Base-by-base conservation (phyloP, 2,888 invertebrate genomes). In the Drosophila vallismaia region DNA sequence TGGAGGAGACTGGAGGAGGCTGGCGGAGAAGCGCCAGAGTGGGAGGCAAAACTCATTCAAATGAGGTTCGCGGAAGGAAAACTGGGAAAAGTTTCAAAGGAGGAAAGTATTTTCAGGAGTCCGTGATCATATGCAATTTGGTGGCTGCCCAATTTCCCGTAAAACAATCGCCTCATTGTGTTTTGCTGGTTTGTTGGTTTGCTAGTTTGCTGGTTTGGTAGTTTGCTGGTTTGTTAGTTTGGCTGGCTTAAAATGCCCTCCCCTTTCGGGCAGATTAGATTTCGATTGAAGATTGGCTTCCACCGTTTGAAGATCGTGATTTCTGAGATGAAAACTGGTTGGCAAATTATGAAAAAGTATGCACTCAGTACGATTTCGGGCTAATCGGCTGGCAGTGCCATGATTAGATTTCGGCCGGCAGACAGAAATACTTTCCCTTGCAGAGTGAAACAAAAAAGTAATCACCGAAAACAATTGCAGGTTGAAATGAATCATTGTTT, bases 91-190 rank as follows among this genome's bases (percentile, higher is more conserved):
- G 33, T 46, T 51, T 38, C 45, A 9, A 40, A 44, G 60, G 40
- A 58, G 57, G 46, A 58, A 69, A 48, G 44, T 12, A 14, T 14
- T 52, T 9, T 9, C 28, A 12, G 31, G n/a, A 10, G 14, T 45
- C 62, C 63, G 53, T 64, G 64, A 64, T 64, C 64, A 64, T 66
- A 66, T 64, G 64, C 64, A 64, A 64, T 64, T 64, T 64, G 38
- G 14, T 46, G 52, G 29, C 64, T 46, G 64, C 62, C 60, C 60
- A 60, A 62, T 62, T 62, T 48, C 38, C 60, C 14, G 60, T 8
- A 3, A 10, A 60, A 60, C 52, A 66, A 64, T 64, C 45, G 67
- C 42, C 44, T 51, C 63, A 66, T 52, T 63, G 67, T 63, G 36
- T n/a, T 45, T 57, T 4, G 44, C 28, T 28, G 2, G 9, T 26